Base-by-base conservation (phyloP, 2,797 vertebrate species). In the Borostomias antarcticus region DNA sequence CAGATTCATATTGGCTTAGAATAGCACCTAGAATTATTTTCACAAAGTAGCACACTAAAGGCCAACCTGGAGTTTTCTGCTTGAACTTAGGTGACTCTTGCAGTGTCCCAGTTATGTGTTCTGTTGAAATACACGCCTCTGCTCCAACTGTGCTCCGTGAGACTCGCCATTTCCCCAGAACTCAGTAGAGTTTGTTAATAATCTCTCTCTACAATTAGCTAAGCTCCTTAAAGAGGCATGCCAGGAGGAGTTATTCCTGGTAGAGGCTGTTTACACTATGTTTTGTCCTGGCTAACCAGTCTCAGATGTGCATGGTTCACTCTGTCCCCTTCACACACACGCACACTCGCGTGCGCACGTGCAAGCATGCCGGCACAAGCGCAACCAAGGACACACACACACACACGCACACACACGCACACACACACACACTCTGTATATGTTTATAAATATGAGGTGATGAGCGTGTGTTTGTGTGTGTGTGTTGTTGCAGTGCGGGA, bases 401-500 rank as follows among this genome's bases (percentile, higher is more conserved):
- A 19, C 50, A 40, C 62, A 29, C 17, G 9, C 62, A 64, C 21
- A 52, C 32, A 52, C 8, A 62, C 59, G n/a, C 37, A 54, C 21
- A 26, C 51, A 50, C 51, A 21, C 53, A 21, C 30, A 30, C 30
- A 11, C 37, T 33, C 50, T 40, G 37, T 40, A 10, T 40, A 15
- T 13, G 37, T 15, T 10, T 10, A 40, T 40, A 15, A 15, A 40
- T 40, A 2, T 15, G n/a, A n/a, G n/a, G n/a, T 40, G 37, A 40
- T 4, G 30, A 61, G 58, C 72, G 52, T 63, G 58, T 59, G 66
- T 66, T 58, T 70, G 37, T 78, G 51, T 70, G 64, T 75, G 51
- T 76, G 62, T 75, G 68, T 74, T 88, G 80, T 83, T 70, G 2
- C 78, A 98, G 96, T 98, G 96, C 82, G 93, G 93, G 72, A 95